Conservation (phyloP, 2,888 invertebrate species). For the Syrphus vitripennis region DNA sequence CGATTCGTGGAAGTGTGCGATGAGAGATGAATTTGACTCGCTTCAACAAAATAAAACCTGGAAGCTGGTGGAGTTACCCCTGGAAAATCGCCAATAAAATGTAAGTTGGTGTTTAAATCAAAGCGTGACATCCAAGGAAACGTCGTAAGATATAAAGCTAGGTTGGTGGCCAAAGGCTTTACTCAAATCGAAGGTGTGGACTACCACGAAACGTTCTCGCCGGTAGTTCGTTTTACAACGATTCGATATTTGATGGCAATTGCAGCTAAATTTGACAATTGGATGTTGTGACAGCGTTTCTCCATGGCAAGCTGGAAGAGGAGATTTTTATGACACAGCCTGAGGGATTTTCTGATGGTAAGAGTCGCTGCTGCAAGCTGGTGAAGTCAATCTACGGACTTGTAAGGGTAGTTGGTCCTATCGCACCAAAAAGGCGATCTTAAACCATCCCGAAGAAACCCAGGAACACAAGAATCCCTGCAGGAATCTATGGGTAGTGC, state of each 20-base stretch:
- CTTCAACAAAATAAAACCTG: constrained; percentile 26
- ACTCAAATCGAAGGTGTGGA: constrained; percentile 17
- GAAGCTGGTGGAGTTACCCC: constrained; percentile 17
- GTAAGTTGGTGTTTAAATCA: constrained; percentile 27
- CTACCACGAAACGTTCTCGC: background rate
- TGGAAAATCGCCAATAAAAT: constrained; percentile 11
- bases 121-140: constrained; percentile 26
- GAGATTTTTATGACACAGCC: constrained; percentile 45
- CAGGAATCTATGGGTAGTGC: too few relatives aligned
- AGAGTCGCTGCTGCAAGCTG: constrained; percentile 46
- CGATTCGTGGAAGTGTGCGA: constrained; percentile 39
- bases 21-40: constrained; percentile 29
- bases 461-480: too few relatives aligned
- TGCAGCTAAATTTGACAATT: background rate
- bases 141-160: constrained; percentile 30
- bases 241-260: background rate
- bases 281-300: background rate
- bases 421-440: too few relatives aligned
- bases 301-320: background rate
- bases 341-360: constrained; percentile 44
- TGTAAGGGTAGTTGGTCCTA: too few relatives aligned
- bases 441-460: too few relatives aligned
- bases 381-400: constrained; percentile 49
- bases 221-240: background rate
- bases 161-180: constrained; percentile 38